phyloP scores from a whole-genome alignment of 2,113 vertebrate species.

The Sminthopsis crassicaudata region DNA sequence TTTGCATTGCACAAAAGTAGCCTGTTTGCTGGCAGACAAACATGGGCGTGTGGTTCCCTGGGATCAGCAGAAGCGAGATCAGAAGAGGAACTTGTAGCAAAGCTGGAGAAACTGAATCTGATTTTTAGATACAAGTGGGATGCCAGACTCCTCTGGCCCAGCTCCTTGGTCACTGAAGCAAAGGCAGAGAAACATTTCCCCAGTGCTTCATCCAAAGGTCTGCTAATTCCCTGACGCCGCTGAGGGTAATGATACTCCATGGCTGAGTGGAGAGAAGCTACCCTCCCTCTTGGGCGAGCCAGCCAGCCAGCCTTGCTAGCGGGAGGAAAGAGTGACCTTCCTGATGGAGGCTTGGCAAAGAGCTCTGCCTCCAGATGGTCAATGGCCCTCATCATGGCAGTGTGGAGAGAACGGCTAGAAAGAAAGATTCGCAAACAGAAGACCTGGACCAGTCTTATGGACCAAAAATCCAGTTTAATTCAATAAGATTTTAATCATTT shows the following conservation, averaged over 20 bases:
- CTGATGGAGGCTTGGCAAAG: neutral
- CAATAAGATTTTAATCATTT: neutral
- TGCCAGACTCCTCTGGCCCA: conserved; percentile 14
- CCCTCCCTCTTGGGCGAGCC: neutral
- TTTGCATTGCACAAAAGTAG: conserved; percentile 28
- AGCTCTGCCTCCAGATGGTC: neutral
- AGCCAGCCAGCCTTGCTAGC: neutral
- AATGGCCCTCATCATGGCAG: neutral
- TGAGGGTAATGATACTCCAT: neutral
- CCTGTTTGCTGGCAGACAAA: neutral
- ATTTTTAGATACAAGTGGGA: conserved; percentile 66
- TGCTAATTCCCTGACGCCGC: neutral
- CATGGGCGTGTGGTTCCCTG: conserved; percentile 4
- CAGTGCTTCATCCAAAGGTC: conserved; percentile 23
- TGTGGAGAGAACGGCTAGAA: neutral
- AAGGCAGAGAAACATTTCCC: neutral
- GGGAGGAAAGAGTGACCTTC: conserved; percentile 1
- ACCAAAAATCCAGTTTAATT: neutral
- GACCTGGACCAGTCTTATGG: neutral
- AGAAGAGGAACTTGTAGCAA: conserved; percentile 62
- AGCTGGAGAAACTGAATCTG: conserved; percentile 40
- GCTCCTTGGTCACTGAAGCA: conserved; percentile 50
- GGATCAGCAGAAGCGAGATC: conserved; percentile 31
- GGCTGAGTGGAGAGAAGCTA: neutral
- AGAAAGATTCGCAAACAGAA: neutral